These are phyloP conservation scores for Teinopalpus imperialis DNA, from an alignment of 2,888 invertebrate species.

Conservation along the genomic window DNA sequence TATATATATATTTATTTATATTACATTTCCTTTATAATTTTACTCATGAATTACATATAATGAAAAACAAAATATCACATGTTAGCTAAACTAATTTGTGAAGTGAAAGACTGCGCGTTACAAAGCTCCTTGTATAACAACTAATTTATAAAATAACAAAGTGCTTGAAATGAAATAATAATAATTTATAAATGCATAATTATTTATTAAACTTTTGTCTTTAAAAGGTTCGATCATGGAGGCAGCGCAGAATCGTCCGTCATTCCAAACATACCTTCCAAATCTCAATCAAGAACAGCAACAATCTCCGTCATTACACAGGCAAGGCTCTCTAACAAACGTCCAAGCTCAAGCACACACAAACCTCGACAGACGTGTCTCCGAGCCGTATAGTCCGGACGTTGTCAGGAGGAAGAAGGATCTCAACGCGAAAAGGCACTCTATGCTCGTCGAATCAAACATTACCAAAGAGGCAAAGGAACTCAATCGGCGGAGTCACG, in stretches of 20 bases:
- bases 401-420: constrained; percentile 68
- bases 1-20: too few relatives aligned
- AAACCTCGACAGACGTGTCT: constrained; percentile 59
- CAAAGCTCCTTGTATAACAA: too few relatives aligned
- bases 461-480: constrained; percentile 62
- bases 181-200: neutral
- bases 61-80: too few relatives aligned
- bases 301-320: constrained; percentile 47
- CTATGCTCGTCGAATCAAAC: constrained; percentile 70
- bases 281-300: constrained; percentile 52
- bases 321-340: constrained; percentile 56
- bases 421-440: constrained; percentile 63
- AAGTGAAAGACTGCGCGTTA: too few relatives aligned
- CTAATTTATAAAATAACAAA: too few relatives aligned
- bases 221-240: constrained; percentile 85
- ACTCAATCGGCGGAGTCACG: constrained; percentile 66
- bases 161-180: too few relatives aligned
- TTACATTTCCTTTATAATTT: too few relatives aligned
- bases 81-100: too few relatives aligned
- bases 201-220: neutral
- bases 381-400: constrained; percentile 69
- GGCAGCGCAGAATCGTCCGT: constrained; percentile 84
- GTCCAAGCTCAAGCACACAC: constrained; percentile 40
- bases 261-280: constrained; percentile 76
- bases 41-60: too few relatives aligned